phyloP scores from a whole-genome alignment of 2,888 invertebrate genomes.

The Tineola bisselliella region DNA sequence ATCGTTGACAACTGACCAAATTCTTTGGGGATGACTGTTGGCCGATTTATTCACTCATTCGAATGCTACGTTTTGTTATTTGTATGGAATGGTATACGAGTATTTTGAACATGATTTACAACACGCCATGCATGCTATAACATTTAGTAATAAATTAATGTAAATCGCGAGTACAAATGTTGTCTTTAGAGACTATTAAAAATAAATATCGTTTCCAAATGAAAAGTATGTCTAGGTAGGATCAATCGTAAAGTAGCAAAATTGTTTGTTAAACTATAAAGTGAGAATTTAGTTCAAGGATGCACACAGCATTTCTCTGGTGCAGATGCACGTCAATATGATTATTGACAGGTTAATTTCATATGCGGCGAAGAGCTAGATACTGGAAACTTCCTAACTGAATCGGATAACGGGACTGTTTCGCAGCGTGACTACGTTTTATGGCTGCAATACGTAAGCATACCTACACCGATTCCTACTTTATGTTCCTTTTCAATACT shows the following conservation, averaged over 20 bases:
- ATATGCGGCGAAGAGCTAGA: background rate
- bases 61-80: background rate
- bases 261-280: slow-evolving; percentile 8
- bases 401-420: background rate
- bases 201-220: background rate
- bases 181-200: background rate
- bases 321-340: background rate
- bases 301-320: background rate
- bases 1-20: slow-evolving; percentile 19
- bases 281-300: slow-evolving; percentile 2
- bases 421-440: background rate
- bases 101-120: background rate
- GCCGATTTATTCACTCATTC: background rate
- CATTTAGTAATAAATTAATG: background rate
- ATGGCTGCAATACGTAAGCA: background rate
- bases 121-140: background rate
- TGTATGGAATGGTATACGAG: background rate
- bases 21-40: slow-evolving; percentile 7
- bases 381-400: background rate
- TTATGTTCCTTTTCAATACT: background rate
- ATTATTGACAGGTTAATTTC: background rate
- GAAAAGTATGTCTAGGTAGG: slow-evolving; percentile 8
- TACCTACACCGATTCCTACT: background rate
- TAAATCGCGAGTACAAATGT: background rate
- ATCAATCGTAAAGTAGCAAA: slow-evolving; percentile 2